Evolutionary conservation across 2,888 invertebrate genomes (phyloP).

Genomic region (Drosophila diplacantha): DNA sequence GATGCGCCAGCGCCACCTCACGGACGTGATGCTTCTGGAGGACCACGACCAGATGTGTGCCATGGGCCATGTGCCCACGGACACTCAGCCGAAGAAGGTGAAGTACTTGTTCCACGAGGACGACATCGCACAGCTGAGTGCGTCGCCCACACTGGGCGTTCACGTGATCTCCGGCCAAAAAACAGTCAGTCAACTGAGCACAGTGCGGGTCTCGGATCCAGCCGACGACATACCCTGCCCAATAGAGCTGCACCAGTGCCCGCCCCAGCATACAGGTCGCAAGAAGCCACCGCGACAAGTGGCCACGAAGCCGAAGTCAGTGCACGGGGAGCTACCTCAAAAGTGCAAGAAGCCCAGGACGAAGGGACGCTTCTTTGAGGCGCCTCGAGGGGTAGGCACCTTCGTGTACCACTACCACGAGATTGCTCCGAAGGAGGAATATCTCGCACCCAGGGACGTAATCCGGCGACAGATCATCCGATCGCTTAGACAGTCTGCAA

Average conservation of each 20-base stretch:
- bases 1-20: constrained; percentile 11
- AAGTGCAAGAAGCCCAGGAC: background rate
- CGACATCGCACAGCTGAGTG: constrained; percentile 4
- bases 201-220: constrained; percentile 12
- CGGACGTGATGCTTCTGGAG: constrained; percentile 16
- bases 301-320: background rate
- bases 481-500: background rate
- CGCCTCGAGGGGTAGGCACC: background rate
- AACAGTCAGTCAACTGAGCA: background rate
- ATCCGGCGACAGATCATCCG: constrained; percentile 16
- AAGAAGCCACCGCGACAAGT: background rate
- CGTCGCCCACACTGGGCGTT: background rate
- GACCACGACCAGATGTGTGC: constrained; percentile 22
- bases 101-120: constrained; percentile 8
- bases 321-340: background rate
- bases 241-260: background rate
- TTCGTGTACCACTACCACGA: constrained; percentile 31
- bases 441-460: background rate
- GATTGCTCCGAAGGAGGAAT: constrained; percentile 4
- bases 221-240: constrained; percentile 3
- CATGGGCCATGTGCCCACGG: constrained; percentile 13
- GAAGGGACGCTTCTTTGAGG: constrained; percentile 10
- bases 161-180: constrained; percentile 9
- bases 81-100: background rate
- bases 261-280: background rate